Conservation (phyloP, 2,113 vertebrate genomes). For the Ceuthmochares aereus region DNA sequence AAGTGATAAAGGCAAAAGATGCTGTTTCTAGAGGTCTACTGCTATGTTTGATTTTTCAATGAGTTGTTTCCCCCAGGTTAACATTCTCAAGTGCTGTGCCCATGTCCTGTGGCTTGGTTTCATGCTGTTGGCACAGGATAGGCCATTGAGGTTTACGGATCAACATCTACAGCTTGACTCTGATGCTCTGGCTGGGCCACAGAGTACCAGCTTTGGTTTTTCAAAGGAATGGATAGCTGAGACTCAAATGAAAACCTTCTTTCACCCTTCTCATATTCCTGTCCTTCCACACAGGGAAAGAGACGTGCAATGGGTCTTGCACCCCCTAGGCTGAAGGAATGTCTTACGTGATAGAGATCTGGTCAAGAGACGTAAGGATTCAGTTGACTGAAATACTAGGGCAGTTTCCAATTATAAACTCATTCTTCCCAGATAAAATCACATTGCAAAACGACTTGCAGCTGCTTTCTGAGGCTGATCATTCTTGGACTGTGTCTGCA, state of each 20-base stretch:
- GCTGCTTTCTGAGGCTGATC: constrained; percentile 38
- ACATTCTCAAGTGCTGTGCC: neutral
- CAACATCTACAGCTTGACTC: neutral
- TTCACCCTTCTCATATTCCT: neutral
- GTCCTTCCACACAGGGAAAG: neutral
- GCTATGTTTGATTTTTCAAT: neutral
- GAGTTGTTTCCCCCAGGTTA: neutral
- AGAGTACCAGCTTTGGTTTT: neutral
- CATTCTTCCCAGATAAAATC: constrained; percentile 45
- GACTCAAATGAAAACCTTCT: neutral
- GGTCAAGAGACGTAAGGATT: neutral
- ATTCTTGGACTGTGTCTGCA: constrained; percentile 11
- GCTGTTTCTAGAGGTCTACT: neutral
- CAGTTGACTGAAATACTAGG: neutral
- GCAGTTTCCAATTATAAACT: constrained; percentile 28
- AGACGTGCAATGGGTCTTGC: neutral
- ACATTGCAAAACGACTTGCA: constrained; percentile 36
- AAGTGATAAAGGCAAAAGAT: neutral
- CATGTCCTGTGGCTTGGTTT: constrained; percentile 18
- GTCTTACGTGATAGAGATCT: neutral
- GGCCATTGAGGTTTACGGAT: neutral
- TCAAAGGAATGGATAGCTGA: neutral
- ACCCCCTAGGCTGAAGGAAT: neutral
- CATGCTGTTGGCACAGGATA: neutral
- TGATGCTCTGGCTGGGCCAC: neutral